Evolutionary conservation across 2,888 invertebrate genomes (phyloP), one percentile per base, ranked within the genome.

Genomic region (Drosophila fulvimacula): DNA sequence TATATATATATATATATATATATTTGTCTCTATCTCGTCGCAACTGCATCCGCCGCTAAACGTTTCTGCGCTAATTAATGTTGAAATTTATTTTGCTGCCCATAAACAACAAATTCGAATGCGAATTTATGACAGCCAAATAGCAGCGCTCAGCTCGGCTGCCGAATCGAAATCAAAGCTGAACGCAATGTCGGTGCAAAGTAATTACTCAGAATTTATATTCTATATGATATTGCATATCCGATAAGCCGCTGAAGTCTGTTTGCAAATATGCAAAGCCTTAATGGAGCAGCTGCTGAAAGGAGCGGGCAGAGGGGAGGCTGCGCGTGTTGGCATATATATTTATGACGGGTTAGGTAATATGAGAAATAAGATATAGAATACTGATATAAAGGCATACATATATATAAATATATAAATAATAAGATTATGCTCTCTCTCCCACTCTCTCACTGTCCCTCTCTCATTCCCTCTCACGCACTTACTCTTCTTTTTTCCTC

Each of bases 201-300:
- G 69, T 78, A 82, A 82, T 82, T 87, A 87, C 88, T 82, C 77
- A 82, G 82, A 87, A 82, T 79, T 48, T 60, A 72, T 82, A 82
- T 73, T 84, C 79, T 76, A 36, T 76, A 36, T 57, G 82, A 70
- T 76, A 81, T 78, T 52, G 63, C 67, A 70, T 79, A 79, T 72
- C 69, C 75, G 82, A 82, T 87, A 87, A 84, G 79, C 64, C 51
- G 66, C 11, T 58, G 70, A 70, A 66, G 66, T 76, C 42, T 76
- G 80, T 80, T 81, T 76, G 69, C 75, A 59, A 76, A 65, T 70
- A 80, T 49, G 52, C 64, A 46, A 32, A 24, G 34, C 46, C 61
- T 51, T 56, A 76, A 60, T 69, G 69, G 46, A 38, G 41, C 24
- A 9, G 19, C 13, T n/a, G 24, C 2, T 9, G 34, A 9, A 19